These are phyloP conservation scores for Notolabrus celidotus DNA, from an alignment of 2,797 vertebrate species.

Conservation along the genomic window DNA sequence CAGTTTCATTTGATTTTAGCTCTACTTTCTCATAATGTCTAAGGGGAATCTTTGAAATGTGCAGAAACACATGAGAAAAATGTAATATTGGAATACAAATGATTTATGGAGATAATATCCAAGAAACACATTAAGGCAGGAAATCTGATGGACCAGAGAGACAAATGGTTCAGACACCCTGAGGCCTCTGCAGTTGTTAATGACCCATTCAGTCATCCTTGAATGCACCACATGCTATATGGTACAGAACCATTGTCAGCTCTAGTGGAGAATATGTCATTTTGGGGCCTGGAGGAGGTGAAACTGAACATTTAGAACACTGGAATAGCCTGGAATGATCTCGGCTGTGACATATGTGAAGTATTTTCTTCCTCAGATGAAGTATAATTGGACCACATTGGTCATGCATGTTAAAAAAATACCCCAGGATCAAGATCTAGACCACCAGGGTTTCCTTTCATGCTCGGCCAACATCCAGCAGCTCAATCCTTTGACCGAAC, in stretches of 20 bases:
- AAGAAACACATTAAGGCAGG: background rate
- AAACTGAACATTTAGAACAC: background rate
- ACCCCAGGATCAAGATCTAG: slow-evolving; percentile 21
- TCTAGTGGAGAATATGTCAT: background rate
- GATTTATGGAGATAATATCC: background rate
- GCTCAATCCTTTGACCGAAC: slow-evolving; percentile 50
- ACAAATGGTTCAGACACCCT: background rate
- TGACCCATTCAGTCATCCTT: background rate
- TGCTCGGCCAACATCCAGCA: slow-evolving; percentile 42
- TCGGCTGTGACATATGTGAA: background rate
- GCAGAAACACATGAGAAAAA: no score
- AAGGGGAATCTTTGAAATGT: no score
- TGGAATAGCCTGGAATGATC: background rate
- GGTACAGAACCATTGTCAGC: background rate
- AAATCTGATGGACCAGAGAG: slow-evolving; percentile 2
- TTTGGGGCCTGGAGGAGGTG: background rate
- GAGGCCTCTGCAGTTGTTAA: background rate
- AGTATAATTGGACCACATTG: slow-evolving; percentile 12
- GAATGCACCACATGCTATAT: background rate
- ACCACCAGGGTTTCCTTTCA: slow-evolving; percentile 68
- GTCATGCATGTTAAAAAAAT: slow-evolving; percentile 40
- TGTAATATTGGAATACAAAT: no score
- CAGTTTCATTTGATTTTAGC: no score
- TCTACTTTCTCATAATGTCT: no score
- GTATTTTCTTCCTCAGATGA: slow-evolving; percentile 10